Evolutionary conservation across 2,888 invertebrate species (phyloP).

Genomic region (Candidula unifasciata): DNA sequence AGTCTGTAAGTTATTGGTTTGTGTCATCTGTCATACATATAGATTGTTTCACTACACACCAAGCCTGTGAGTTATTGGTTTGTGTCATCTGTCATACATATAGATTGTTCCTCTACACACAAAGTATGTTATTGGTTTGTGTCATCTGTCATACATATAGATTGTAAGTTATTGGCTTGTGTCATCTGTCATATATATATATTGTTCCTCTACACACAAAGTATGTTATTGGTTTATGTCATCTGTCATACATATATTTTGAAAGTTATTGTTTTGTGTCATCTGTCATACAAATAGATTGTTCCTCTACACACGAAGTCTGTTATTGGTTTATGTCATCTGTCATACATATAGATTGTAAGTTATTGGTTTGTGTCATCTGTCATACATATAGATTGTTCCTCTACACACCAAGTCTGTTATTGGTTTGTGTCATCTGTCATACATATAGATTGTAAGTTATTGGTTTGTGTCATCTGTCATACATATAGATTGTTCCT

Average conservation of each 20-base stretch:
- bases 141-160: slow-evolving; percentile 84
- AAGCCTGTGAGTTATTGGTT: slow-evolving; percentile 79
- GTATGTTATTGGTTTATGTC: slow-evolving; percentile 76
- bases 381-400: too few relatives aligned
- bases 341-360: slow-evolving; percentile 84
- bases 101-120: slow-evolving; percentile 88
- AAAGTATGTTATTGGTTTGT: slow-evolving; percentile 79
- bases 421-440: slow-evolving; percentile 79
- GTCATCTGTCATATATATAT: too few relatives aligned
- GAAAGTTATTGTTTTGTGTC: slow-evolving; percentile 61
- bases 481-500: too few relatives aligned
- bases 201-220: slow-evolving; percentile 87
- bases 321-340: slow-evolving; percentile 77
- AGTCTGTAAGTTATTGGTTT: slow-evolving; percentile 78
- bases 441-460: slow-evolving; percentile 82
- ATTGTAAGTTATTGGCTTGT: slow-evolving; percentile 76
- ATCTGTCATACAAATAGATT: too few relatives aligned
- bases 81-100: too few relatives aligned
- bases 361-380: slow-evolving; percentile 34
- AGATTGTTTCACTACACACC: slow-evolving; percentile 87
- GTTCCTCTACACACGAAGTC: slow-evolving; percentile 87
- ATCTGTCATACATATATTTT: slow-evolving; percentile 85
- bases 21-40: too few relatives aligned
- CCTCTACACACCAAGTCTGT: slow-evolving; percentile 85
- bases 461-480: background rate